These are phyloP conservation scores for Neria commutata DNA, from an alignment of 2,888 invertebrate species.

Conservation along the genomic window DNA sequence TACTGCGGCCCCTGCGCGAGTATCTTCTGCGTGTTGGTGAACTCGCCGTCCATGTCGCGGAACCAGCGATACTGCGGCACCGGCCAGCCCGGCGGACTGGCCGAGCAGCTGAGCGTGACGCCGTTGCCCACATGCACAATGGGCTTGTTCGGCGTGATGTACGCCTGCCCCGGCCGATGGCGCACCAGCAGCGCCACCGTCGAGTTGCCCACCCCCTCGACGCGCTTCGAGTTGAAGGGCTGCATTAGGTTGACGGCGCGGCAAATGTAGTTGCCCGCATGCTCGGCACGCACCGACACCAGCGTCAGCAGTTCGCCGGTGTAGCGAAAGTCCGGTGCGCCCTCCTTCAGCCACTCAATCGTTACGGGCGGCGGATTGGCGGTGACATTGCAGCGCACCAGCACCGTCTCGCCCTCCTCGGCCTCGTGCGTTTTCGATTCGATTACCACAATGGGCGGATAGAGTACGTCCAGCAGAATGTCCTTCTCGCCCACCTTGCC, in stretches of 20 bases:
- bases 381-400: constrained; percentile 84
- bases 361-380: constrained; percentile 83
- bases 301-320: constrained; percentile 77
- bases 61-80: constrained; percentile 90
- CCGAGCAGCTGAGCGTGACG: constrained; percentile 84
- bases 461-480: constrained; percentile 81
- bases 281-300: constrained; percentile 80
- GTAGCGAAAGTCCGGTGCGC: constrained; percentile 82
- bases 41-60: constrained; percentile 72
- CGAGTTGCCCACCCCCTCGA: constrained; percentile 79
- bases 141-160: constrained; percentile 82
- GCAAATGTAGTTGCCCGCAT: constrained; percentile 89
- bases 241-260: constrained; percentile 84
- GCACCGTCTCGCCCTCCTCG: constrained; percentile 83
- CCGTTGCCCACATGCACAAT: constrained; percentile 83
- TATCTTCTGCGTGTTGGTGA: constrained; percentile 67
- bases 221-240: constrained; percentile 71
- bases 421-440: constrained; percentile 82
- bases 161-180: constrained; percentile 86
- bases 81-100: constrained; percentile 90
- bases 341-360: constrained; percentile 88
- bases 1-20: constrained; percentile 81
- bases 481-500: constrained; percentile 82
- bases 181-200: constrained; percentile 82
- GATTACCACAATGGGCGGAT: constrained; percentile 80